phyloP scores from a whole-genome alignment of 2,113 vertebrate genomes.

The zebrafish (Danio rerio) region GRCz12tu NC_133191.1:42765001-42765500 shows the following conservation, averaged over 20 bases:
- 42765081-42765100: slow-evolving; percentile 77
- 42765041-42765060: slow-evolving; percentile 4
- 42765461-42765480: too few relatives aligned
- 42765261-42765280: not conserved
- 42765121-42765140: slow-evolving; percentile 41
- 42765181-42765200: slow-evolving; percentile 51
- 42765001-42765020: not conserved
- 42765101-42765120: slow-evolving; percentile 61
- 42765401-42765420: too few relatives aligned
- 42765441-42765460: too few relatives aligned
- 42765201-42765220: slow-evolving; percentile 56
- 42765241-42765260: slow-evolving; percentile 7
- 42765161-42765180: slow-evolving; percentile 20
- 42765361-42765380: not conserved
- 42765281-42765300: slow-evolving; percentile 29
- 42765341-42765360: slow-evolving; percentile 66
- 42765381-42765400: not conserved
- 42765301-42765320: slow-evolving; percentile 15
- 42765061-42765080: slow-evolving; percentile 54
- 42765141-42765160: slow-evolving; percentile 26
- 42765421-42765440: too few relatives aligned
- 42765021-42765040: slow-evolving; percentile 4
- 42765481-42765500: too few relatives aligned
- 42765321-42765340: slow-evolving; percentile 59
- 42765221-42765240: slow-evolving; percentile 20